Base-by-base conservation (phyloP, 2,113 vertebrate species). In the Camelus dromedarius region DNA sequence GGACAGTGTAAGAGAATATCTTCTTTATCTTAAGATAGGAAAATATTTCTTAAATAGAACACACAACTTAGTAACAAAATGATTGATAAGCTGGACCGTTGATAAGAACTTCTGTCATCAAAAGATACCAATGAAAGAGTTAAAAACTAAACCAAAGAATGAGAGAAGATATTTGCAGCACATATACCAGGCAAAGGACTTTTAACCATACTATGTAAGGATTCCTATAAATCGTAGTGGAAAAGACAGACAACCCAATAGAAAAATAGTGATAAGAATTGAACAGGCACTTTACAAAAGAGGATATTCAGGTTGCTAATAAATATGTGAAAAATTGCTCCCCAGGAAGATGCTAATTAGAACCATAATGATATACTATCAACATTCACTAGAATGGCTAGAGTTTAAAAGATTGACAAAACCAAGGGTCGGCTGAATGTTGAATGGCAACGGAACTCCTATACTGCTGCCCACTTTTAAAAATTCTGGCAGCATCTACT, bases 311-410 rank as follows among this genome's bases (percentile, higher is more conserved):
- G 9, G 56, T 89, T 8, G 20, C 56, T 96, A 52, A 48, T 84
- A 82, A 73, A 90, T 93, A 46, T 69, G 16, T 73, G 72, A 91
- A 94, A 66, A 94, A 87, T 42, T 67, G 32, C 28, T 94, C 38
- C 81, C 11, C 6, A 81, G 30, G 30, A 26, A 85, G 72, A 69
- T 77, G 7, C 60, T 88, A 35, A 60, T 87, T 92, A 77, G 96
- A 96, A 42, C 30, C 28, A 20, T 62, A 75, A 54, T 69, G 48
- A 66, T 35, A 42, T 85, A 54, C 66, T 22, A 56, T 86, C 88
- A 42, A 32, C 10, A 84, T 7, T 85, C 42, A 81, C 13, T 48
- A 42, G 52, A 81, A 67, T 84, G 42, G 13, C 1, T 56, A 62
- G 88, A 96, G 76, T 87, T 48, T 38, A 84, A 87, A 90, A 67